phyloP scores from a whole-genome alignment of 2,888 invertebrate species.

The Cheilosia scutellata region DNA sequence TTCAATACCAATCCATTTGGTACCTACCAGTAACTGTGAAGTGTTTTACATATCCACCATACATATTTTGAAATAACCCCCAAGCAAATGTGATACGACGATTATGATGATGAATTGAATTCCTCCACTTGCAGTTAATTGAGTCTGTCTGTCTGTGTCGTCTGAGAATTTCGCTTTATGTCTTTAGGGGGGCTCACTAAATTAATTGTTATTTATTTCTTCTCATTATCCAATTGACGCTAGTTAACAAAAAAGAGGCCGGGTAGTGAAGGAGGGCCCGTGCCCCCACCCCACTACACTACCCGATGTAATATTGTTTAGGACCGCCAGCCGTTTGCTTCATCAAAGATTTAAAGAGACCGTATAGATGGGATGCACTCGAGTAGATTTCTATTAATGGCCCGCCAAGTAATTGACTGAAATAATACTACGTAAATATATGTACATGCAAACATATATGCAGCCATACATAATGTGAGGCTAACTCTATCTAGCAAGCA shows the following conservation, averaged over 20 bases:
- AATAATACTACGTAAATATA: slow-evolving; percentile 22
- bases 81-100: slow-evolving; percentile 14
- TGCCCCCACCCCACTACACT: not conserved
- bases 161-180: slow-evolving; percentile 57
- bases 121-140: slow-evolving; percentile 42
- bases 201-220: slow-evolving; percentile 73
- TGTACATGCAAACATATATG: no score
- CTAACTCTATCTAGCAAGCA: not conserved
- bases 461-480: not conserved
- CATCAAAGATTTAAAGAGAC: slow-evolving; percentile 16
- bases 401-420: slow-evolving; percentile 68
- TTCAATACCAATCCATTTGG: slow-evolving; percentile 2
- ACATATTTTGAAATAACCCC: not conserved
- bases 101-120: slow-evolving; percentile 35
- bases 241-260: slow-evolving; percentile 55
- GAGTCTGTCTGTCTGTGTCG: slow-evolving; percentile 18
- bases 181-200: not conserved
- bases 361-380: slow-evolving; percentile 36
- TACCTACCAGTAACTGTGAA: not conserved
- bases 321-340: slow-evolving; percentile 23
- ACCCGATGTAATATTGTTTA: not conserved
- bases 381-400: slow-evolving; percentile 67
- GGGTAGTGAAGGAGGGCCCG: slow-evolving; percentile 45
- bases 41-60: not conserved
- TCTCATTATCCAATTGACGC: slow-evolving; percentile 74